phyloP scores from a whole-genome alignment of 2,797 vertebrate species.

The Cuniculus paca region DNA sequence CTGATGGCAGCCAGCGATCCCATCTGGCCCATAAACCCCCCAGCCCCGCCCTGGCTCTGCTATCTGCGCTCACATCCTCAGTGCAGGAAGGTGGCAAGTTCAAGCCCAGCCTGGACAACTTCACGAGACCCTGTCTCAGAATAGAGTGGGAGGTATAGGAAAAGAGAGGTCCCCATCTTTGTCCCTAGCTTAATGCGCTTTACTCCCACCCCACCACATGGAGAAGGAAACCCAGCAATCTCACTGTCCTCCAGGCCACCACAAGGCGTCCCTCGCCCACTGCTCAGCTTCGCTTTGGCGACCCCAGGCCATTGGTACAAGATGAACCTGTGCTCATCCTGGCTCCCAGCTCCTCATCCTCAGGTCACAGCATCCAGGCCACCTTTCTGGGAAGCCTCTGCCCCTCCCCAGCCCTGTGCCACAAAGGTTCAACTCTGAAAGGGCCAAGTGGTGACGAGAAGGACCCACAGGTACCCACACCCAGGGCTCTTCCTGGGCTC shows the following conservation, averaged over 20 bases:
- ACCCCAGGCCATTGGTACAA: neutral
- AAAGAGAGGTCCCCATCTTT: neutral
- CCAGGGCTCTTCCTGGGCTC: neutral
- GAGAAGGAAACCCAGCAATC: neutral
- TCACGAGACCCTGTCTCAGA: neutral
- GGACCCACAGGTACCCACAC: too few relatives aligned
- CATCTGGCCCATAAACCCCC: fast-evolving
- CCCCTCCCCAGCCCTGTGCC: neutral
- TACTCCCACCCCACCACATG: neutral
- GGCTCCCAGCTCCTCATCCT: neutral
- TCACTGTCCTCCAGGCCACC: neutral
- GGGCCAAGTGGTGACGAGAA: neutral
- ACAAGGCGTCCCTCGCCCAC: neutral
- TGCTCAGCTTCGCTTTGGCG: neutral
- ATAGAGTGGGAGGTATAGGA: neutral
- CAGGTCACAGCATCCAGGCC: neutral
- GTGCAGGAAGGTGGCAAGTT: neutral
- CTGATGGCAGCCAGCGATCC: too few relatives aligned
- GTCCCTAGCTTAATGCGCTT: neutral
- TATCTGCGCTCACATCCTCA: neutral
- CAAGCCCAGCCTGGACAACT: neutral
- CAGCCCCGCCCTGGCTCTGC: neutral
- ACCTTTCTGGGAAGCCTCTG: neutral
- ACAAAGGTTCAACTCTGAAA: neutral
- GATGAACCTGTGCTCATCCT: neutral